These are phyloP conservation scores for Thera obeliscata DNA, from an alignment of 2,888 invertebrate species.

Conservation along the genomic window DNA sequence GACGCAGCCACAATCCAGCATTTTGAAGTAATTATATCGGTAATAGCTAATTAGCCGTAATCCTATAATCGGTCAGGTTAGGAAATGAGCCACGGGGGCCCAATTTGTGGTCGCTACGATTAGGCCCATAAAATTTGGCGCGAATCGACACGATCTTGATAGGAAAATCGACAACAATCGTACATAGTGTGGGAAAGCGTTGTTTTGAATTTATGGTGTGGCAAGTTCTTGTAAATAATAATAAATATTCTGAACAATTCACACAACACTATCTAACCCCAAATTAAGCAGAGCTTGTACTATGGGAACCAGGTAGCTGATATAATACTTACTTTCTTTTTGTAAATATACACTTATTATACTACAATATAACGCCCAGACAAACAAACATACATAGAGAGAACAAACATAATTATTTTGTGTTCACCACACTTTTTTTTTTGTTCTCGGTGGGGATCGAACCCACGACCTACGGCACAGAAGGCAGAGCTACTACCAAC, in stretches of 20 bases:
- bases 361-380: no score
- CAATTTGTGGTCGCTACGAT: conserved; percentile 78
- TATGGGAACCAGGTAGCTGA: no score
- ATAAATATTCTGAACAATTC: background rate
- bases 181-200: conserved; percentile 17
- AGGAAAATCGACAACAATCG: conserved; percentile 68
- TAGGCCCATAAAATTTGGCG: conserved; percentile 80
- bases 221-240: conserved; percentile 15
- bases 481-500: no score
- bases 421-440: no score
- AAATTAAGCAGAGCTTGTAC: no score
- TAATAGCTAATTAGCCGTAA: conserved; percentile 82
- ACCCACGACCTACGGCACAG: no score
- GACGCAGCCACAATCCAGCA: conserved; percentile 34
- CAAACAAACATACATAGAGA: no score
- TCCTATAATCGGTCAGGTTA: conserved; percentile 83
- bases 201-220: conserved; percentile 37
- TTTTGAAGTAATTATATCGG: conserved; percentile 66
- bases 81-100: conserved; percentile 78
- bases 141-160: conserved; percentile 79
- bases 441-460: no score
- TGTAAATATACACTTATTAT: no score
- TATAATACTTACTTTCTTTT: no score
- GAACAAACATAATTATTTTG: no score
- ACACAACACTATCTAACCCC: no score